Conservation (phyloP, 2,797 vertebrate species). For the Kryptolebias ocellatus region DNA sequence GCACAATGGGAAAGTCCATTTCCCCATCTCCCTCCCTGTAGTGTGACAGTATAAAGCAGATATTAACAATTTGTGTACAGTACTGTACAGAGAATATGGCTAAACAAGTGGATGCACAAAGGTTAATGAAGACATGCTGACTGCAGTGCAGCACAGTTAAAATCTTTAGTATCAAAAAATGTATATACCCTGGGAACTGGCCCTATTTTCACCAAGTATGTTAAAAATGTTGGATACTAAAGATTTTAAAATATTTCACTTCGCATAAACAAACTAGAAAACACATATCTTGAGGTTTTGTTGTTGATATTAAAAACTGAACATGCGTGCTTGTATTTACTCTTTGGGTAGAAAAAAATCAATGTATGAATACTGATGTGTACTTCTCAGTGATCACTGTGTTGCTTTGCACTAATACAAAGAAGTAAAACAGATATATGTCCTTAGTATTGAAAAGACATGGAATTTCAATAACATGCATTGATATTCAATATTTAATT, state of each 20-base stretch:
- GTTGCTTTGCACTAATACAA: conserved; percentile 8
- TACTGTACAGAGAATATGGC: conserved; percentile 74
- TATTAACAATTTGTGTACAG: conserved; percentile 74
- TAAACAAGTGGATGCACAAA: conserved; percentile 55
- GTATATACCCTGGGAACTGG: conserved; percentile 26
- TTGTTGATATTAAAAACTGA: too few species aligned
- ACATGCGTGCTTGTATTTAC: too few species aligned
- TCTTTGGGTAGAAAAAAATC: too few species aligned
- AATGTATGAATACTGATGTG: not conserved
- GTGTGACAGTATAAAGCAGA: conserved; percentile 61
- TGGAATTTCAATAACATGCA: conserved; percentile 79
- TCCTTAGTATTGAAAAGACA: conserved; percentile 39
- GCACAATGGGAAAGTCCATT: conserved; percentile 71
- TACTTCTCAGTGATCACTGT: conserved; percentile 10
- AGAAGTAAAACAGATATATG: conserved; percentile 3
- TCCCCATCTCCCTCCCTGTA: conserved; percentile 38
- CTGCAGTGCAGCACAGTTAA: conserved; percentile 62
- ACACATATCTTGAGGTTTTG: too few species aligned
- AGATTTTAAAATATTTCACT: not conserved
- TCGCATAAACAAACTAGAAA: not conserved
- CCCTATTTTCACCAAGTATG: conserved; percentile 13
- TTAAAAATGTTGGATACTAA: not conserved
- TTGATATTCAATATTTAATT: conserved; percentile 94
- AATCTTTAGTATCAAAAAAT: conserved; percentile 23
- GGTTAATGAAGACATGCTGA: conserved; percentile 58